Evolutionary conservation across 2,797 vertebrate species (phyloP).

Genomic region (Cercopithecus mitis): DNA sequence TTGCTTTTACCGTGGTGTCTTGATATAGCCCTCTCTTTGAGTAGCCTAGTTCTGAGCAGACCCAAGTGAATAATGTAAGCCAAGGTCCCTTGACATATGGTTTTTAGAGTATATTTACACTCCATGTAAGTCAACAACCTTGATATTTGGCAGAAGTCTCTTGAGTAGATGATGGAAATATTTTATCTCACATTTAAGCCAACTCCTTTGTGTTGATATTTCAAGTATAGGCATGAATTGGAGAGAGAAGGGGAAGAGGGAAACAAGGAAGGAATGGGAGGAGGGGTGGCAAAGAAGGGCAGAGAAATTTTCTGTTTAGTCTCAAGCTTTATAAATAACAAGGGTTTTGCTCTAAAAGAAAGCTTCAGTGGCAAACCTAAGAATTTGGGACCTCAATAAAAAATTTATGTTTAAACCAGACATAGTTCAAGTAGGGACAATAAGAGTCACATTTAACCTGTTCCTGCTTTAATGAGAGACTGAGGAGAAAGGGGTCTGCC

Average conservation of each 20-base stretch:
- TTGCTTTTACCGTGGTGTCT: conserved; percentile 17
- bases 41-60: conserved; percentile 15
- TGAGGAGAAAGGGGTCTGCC: not conserved
- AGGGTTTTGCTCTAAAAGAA: conserved; percentile 25
- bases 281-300: not conserved
- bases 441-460: not conserved
- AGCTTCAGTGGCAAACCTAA: not conserved
- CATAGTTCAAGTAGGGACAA: conserved; percentile 36
- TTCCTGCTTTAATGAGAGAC: conserved; percentile 49
- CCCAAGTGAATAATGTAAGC: conserved; percentile 48
- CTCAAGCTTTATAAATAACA: conserved; percentile 35
- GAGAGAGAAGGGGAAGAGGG: not conserved
- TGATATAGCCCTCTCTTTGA: conserved; percentile 20
- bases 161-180: conserved; percentile 70
- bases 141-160: conserved; percentile 71
- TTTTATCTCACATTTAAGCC: conserved; percentile 61
- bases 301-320: not conserved
- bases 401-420: conserved; percentile 57
- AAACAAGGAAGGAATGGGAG: not conserved
- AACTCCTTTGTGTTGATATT: conserved; percentile 60
- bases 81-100: not conserved
- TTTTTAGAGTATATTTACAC: conserved; percentile 77
- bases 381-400: conserved; percentile 55
- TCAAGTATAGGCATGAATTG: not conserved
- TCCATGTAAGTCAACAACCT: conserved; percentile 66